A percentile compares a stretch with the other conserved stretches of the same genome.
These are phyloP conservation scores for Natator depressus DNA, from an alignment of 2,113 vertebrate species.

Conservation along the genomic window DNA sequence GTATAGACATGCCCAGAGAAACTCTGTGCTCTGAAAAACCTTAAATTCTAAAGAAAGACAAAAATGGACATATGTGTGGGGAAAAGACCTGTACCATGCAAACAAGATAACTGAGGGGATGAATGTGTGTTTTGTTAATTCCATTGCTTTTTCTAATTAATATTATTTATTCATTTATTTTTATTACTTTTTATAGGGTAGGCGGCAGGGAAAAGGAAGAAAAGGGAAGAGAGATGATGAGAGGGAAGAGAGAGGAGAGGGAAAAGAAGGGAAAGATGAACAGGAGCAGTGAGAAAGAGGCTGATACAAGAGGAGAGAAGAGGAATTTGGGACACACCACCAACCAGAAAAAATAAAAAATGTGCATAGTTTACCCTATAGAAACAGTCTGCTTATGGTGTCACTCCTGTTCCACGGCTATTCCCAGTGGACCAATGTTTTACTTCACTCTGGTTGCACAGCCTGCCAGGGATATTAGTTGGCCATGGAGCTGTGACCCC, in stretches of 20 bases:
- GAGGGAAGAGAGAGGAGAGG: not conserved
- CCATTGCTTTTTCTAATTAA: not conserved
- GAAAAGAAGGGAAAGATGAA: not conserved
- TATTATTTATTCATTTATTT: not conserved
- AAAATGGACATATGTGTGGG: not conserved
- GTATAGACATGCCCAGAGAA: not conserved
- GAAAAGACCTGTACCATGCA: not conserved
- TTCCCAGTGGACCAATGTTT: too few relatives aligned
- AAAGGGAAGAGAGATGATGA: not conserved
- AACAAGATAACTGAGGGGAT: not conserved
- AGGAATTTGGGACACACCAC: not conserved
- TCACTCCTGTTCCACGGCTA: not conserved
- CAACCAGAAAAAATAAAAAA: not conserved
- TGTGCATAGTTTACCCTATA: too few relatives aligned
- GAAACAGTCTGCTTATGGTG: not conserved
- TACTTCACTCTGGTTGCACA: too few relatives aligned
- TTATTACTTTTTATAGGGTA: not conserved
- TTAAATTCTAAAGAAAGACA: not conserved
- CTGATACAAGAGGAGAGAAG: not conserved
- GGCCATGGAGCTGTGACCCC: too few relatives aligned
- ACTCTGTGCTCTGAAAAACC: not conserved
- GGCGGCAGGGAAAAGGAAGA: not conserved
- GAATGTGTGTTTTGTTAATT: not conserved
- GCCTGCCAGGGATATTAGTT: too few relatives aligned
- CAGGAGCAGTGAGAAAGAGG: rapidly evolving